These are phyloP conservation scores for Octodonta nipae DNA, from an alignment of 2,888 invertebrate genomes.

Conservation along the genomic window DNA sequence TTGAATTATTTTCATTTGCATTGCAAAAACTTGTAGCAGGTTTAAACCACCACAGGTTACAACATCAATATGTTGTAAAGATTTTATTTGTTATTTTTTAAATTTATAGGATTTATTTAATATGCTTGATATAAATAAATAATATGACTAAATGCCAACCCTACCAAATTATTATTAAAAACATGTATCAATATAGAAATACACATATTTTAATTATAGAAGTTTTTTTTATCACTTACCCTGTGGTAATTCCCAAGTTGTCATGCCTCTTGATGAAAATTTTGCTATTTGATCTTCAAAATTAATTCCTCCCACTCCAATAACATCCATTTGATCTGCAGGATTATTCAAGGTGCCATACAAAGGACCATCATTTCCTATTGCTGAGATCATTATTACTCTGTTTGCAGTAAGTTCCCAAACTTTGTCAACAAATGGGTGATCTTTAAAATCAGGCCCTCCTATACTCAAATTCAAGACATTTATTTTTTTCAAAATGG, in stretches of 20 bases:
- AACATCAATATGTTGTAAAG: no score
- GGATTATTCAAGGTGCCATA: constrained; percentile 96
- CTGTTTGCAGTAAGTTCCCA: constrained; percentile 87
- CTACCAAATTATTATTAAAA: no score
- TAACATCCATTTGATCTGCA: constrained; percentile 96
- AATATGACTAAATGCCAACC: no score
- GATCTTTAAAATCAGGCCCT: constrained; percentile 95
- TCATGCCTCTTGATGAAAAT: constrained; percentile 95
- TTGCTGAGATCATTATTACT: constrained; percentile 86
- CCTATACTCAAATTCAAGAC: constrained; percentile 92
- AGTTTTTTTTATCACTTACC: no score
- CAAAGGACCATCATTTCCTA: constrained; percentile 92
- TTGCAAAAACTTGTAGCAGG: no score
- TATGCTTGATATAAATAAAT: no score
- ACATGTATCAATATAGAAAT: no score
- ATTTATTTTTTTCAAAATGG: constrained; percentile 87
- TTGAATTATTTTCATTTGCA: no score
- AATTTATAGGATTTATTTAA: no score
- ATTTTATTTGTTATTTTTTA: no score
- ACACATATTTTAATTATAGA: no score
- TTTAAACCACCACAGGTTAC: no score
- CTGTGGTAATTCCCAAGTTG: constrained; percentile 82
- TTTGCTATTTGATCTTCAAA: constrained; percentile 91
- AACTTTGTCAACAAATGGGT: constrained; percentile 93
- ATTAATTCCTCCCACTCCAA: constrained; percentile 95